Evolutionary conservation across 1,140 invertebrate species (phyloP).

Genomic region (Laupala kohalensis): DNA sequence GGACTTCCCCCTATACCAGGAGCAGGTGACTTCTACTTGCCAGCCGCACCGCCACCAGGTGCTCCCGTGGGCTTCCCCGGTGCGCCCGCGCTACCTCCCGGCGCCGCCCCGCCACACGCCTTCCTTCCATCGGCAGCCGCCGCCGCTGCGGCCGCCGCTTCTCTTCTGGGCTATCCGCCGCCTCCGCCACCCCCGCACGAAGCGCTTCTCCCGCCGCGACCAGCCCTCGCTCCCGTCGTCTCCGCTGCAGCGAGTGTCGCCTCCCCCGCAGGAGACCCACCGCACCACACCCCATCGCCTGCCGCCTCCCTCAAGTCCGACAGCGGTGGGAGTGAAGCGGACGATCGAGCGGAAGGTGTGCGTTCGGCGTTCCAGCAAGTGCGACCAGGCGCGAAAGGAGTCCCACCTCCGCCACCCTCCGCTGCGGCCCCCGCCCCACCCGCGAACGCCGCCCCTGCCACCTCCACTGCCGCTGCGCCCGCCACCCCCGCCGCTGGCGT

Average conservation of each 20-base stretch:
- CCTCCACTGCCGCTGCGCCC: not conserved
- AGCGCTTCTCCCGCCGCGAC: not conserved
- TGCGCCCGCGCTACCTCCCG: not conserved
- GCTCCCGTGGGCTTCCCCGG: slow-evolving; percentile 5
- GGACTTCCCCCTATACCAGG: not conserved
- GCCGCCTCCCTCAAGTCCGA: not conserved
- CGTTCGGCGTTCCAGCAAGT: slow-evolving; percentile 13
- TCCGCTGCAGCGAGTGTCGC: not conserved
- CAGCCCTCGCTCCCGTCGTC: not conserved
- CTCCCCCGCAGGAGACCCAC: not conserved
- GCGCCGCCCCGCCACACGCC: not conserved
- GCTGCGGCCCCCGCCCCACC: not conserved
- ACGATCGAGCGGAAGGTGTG: slow-evolving; percentile 3
- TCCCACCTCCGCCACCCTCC: not conserved
- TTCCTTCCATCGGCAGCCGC: slow-evolving; percentile 1
- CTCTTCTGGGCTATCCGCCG: slow-evolving; percentile 6
- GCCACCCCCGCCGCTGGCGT: not conserved
- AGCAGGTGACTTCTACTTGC: not conserved
- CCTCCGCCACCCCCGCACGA: not conserved
- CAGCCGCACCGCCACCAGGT: not conserved
- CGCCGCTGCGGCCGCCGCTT: not conserved
- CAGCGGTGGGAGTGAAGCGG: not conserved
- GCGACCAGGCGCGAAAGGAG: not conserved
- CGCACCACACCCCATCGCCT: not conserved
- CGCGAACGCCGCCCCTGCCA: not conserved